Conservation (phyloP, 2,888 invertebrate species). For the Netelia inedita region DNA sequence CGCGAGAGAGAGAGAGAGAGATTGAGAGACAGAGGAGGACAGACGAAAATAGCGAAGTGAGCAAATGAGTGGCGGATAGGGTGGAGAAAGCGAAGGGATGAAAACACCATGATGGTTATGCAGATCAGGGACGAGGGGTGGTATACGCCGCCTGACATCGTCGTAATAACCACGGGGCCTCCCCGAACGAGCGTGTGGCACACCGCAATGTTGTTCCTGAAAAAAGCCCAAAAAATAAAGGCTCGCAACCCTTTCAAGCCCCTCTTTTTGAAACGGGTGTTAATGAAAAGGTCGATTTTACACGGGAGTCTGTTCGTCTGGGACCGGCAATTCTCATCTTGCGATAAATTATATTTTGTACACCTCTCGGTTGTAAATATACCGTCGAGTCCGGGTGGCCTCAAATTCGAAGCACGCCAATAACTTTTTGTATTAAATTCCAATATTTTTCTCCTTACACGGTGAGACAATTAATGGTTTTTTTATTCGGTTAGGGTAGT, state of each 20-base stretch:
- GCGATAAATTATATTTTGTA: slow-evolving; percentile 55
- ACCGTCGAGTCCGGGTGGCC: not conserved
- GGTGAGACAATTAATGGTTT: slow-evolving; percentile 9
- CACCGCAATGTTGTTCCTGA: slow-evolving; percentile 67
- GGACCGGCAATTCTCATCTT: slow-evolving; percentile 24
- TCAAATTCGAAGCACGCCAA: not conserved
- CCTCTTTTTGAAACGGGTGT: slow-evolving; percentile 39
- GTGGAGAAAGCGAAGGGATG: slow-evolving; percentile 69
- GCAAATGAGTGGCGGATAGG: slow-evolving; percentile 53
- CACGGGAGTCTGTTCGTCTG: slow-evolving; percentile 64
- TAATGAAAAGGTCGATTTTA: slow-evolving; percentile 63
- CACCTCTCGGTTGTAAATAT: slow-evolving; percentile 27
- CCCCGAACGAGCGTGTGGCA: slow-evolving; percentile 58
- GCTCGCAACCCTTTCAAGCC: slow-evolving; percentile 74
- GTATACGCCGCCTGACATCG: slow-evolving; percentile 76
- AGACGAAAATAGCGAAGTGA: slow-evolving; percentile 73
- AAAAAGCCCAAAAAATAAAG: slow-evolving; percentile 77
- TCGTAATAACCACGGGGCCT: slow-evolving; percentile 75
- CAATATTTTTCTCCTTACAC: slow-evolving; percentile 17
- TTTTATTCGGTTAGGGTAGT: not conserved
- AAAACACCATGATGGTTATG: slow-evolving; percentile 78
- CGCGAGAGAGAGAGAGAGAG: slow-evolving; percentile 33
- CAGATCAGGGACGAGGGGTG: slow-evolving; percentile 79
- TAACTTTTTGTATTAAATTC: slow-evolving; percentile 4
- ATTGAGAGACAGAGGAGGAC: slow-evolving; percentile 32